Conservation (phyloP, 2,888 invertebrate species). For the Atethmia centrago region DNA sequence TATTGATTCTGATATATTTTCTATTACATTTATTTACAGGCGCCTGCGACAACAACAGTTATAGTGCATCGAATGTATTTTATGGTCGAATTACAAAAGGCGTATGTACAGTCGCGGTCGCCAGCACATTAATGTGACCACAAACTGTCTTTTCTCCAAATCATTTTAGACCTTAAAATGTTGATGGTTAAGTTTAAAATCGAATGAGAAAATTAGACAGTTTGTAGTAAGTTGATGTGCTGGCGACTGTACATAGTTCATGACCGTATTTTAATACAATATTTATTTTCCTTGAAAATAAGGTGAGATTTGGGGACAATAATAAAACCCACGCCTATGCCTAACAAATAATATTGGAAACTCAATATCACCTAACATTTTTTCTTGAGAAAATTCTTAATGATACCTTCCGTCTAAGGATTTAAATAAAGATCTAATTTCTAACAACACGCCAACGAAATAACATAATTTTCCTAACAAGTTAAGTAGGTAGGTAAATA, state of each 20-base stretch:
- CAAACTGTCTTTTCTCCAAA: too few species aligned
- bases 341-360: not conserved
- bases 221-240: too few species aligned
- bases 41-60: not conserved
- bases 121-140: too few species aligned
- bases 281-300: not conserved
- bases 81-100: not conserved
- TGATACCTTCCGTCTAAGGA: not conserved
- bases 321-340: not conserved
- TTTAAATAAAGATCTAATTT: conserved; percentile 1
- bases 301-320: not conserved
- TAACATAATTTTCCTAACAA: conserved; percentile 19
- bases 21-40: not conserved
- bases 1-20: too few species aligned
- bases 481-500: conserved; percentile 7
- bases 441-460: not conserved
- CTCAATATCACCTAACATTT: not conserved
- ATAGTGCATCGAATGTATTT: not conserved
- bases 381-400: not conserved
- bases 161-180: too few species aligned
- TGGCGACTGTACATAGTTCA: too few species aligned
- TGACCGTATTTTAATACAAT: too few species aligned
- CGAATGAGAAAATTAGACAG: too few species aligned
- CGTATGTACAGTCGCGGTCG: not conserved
- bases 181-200: too few species aligned